Conservation (phyloP, 2,888 invertebrate species). For the Ectemnius cavifrons region DNA sequence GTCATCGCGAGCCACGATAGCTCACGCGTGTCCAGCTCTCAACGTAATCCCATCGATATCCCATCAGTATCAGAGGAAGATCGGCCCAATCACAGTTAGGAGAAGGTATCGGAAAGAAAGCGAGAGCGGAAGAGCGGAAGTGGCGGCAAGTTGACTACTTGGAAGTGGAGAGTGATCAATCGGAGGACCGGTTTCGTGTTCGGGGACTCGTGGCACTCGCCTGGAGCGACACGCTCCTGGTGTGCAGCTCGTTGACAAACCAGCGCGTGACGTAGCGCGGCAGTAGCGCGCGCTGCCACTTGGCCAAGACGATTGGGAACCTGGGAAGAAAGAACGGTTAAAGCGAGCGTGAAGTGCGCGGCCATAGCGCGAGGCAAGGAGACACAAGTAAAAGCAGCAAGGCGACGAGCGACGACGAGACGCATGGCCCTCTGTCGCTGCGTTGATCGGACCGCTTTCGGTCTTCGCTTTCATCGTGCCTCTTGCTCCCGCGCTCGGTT, state of each 20-base stretch:
- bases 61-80: too few species aligned
- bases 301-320: constrained; percentile 45
- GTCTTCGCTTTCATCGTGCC: constrained; percentile 30
- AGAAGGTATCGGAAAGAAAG: too few species aligned
- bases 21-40: too few species aligned
- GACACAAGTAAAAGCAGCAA: background rate
- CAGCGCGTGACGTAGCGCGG: constrained; percentile 33
- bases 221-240: constrained; percentile 32
- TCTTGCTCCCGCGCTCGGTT: constrained; percentile 28
- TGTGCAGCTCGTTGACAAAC: constrained; percentile 40
- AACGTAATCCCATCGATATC: too few species aligned
- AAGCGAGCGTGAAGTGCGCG: constrained; percentile 44
- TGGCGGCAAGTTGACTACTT: too few species aligned
- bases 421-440: background rate
- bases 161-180: too few species aligned
- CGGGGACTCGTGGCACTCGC: too few species aligned
- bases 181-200: too few species aligned
- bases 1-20: too few species aligned
- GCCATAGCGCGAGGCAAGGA: constrained; percentile 32
- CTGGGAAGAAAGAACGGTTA: constrained; percentile 25
- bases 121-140: too few species aligned
- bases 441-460: constrained; percentile 9
- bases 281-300: constrained; percentile 42
- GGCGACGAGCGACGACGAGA: constrained; percentile 11
- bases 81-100: too few species aligned